phyloP scores from a whole-genome alignment of 2,797 vertebrate genomes.

The Fistularia commersonii region DNA sequence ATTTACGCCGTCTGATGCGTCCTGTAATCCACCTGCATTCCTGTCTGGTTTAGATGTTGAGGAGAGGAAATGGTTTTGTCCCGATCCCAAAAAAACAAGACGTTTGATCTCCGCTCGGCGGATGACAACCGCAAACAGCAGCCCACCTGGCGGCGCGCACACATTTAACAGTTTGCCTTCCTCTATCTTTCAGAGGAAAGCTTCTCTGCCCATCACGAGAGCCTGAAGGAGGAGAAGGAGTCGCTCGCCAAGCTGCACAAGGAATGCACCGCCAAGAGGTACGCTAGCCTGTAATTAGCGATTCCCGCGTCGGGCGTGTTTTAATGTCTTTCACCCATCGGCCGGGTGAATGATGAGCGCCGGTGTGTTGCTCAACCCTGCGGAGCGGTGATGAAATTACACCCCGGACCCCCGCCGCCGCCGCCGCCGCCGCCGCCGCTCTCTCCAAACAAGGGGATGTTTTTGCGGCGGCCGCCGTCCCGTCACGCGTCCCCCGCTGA shows the following conservation, averaged over 20 bases:
- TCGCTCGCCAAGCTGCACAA: conserved; percentile 85
- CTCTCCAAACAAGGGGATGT: conserved; percentile 38
- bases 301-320: conserved; percentile 28
- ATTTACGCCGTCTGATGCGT: conserved; percentile 54
- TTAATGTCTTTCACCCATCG: conserved; percentile 21
- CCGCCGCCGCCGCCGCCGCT: conserved; percentile 19
- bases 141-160: conserved; percentile 5
- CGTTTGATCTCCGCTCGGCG: conserved; percentile 49
- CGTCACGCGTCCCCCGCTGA: conserved; percentile 39
- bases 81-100: conserved; percentile 41
- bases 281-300: conserved; percentile 57
- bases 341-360: conserved; percentile 11
- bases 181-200: conserved; percentile 76
- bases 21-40: conserved; percentile 48
- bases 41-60: conserved; percentile 49
- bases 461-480: conserved; percentile 21
- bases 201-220: conserved; percentile 81
- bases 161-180: conserved; percentile 40
- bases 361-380: conserved; percentile 19
- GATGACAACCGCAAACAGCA: conserved; percentile 50
- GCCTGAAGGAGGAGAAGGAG: conserved; percentile 84
- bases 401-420: conserved; percentile 20
- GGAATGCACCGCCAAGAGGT: conserved; percentile 95
- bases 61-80: conserved; percentile 56
- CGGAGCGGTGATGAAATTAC: conserved; percentile 25